Evolutionary conservation across 2,113 vertebrate genomes (phyloP).

Genomic region (Rhabdomys dilectus): DNA sequence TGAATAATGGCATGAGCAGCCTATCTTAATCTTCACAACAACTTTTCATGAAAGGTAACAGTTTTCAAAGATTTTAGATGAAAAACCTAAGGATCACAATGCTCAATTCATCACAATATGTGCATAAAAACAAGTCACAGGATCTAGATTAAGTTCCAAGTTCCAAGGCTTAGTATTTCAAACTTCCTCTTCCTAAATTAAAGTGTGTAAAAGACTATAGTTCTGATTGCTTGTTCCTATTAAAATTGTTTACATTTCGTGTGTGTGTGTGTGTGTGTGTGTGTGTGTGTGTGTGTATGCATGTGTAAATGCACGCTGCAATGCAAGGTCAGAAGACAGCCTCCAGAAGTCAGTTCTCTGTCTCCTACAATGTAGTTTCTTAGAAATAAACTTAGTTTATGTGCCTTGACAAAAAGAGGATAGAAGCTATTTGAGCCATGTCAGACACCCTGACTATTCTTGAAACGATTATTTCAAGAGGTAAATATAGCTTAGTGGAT

Average conservation of each 20-base stretch:
- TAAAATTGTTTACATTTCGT: background rate
- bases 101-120: background rate
- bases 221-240: background rate
- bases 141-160: conserved; percentile 30
- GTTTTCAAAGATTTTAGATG: background rate
- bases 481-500: background rate
- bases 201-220: background rate
- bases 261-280: background rate
- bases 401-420: background rate
- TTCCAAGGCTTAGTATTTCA: conserved; percentile 1
- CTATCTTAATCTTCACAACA: background rate
- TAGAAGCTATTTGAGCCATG: background rate
- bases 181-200: background rate
- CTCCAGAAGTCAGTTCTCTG: background rate
- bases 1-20: background rate
- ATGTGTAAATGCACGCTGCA: background rate
- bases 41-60: background rate
- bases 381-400: background rate
- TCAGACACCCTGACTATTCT: background rate
- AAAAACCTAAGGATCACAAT: background rate
- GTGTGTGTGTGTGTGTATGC: background rate
- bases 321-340: background rate
- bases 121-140: background rate
- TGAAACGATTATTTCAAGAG: background rate
- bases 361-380: background rate